Base-by-base conservation (phyloP, 2,113 vertebrate species). In the Piaya cayana region DNA sequence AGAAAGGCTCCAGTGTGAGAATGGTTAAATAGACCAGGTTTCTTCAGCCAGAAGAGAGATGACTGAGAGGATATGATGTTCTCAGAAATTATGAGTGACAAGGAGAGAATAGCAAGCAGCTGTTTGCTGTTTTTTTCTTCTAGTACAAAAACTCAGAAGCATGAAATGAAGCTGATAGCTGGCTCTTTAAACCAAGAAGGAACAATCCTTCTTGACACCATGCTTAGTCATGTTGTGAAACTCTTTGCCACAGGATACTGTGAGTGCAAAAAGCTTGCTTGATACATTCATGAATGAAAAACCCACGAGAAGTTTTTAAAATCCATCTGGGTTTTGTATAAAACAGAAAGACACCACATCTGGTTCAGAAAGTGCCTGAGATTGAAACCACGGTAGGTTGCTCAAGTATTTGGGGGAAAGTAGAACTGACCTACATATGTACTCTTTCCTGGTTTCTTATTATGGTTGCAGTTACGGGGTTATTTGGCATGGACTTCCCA, bases 281-380 rank as follows among this genome's bases (percentile, higher is more conserved):
- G 75, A 86, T 63, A 27, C 8, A 7, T 25, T 86, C 42, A 32
- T 6, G 67, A 83, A 90, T 86, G 71, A 93, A 96, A 96, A 95
- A 81, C 76, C 83, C 88, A 63, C 52, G 5, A 5, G 82, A 93
- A 79, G 58, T 52, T 94, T 95, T 91, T 70, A 67, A 90, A 93
- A 92, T 50, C 79, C 82, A 59, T 83, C 90, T 95, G 95, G 68
- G 94, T 90, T 96, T 81, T 86, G 94, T 62, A 43, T 92, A 90
- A 88, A 96, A 77, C 11, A 83, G 59, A 93, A 87, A 91, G 87
- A 83, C 11, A 49, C 92, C 79, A 29, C 5, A 47, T 95, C 88
- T 96, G 86, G 79, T 67, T 90, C 86, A 86, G 88, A 81, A 59
- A 90, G 76, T 1, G 68, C 72, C 86, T 63, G 59, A 93, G 95